A percentile compares a stretch with the other conserved stretches of the same genome.
Evolutionary conservation across 2,797 vertebrate genomes (phyloP).

Genomic region (Streptopelia turtur): DNA sequence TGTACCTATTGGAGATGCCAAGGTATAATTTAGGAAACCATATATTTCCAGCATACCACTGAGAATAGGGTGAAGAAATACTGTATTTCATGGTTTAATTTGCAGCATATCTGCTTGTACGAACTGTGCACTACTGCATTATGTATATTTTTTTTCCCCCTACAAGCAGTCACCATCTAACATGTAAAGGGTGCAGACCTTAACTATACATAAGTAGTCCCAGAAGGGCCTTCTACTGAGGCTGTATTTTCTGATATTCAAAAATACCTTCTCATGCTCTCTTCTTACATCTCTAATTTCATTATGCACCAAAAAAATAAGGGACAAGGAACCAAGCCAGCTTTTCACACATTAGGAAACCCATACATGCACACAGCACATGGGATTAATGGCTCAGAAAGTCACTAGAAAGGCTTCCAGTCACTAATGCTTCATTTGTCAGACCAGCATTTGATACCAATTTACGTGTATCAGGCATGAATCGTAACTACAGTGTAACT

Average conservation of each 20-base stretch:
- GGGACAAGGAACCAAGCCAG: not conserved
- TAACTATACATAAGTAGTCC: not conserved
- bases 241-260: not conserved
- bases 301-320: not conserved
- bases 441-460: not conserved
- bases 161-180: not conserved
- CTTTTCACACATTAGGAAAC: not conserved
- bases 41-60: not conserved
- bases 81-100: not conserved
- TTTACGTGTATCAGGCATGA: not conserved
- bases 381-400: not conserved
- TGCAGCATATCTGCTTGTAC: not conserved
- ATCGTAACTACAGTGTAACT: not conserved
- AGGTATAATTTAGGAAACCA: not conserved
- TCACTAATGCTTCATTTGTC: not conserved
- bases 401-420: not conserved
- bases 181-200: not conserved
- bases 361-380: not conserved
- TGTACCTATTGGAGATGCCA: not conserved
- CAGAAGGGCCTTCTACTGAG: not conserved
- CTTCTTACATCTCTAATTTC: not conserved
- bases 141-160: not conserved
- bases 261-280: not conserved
- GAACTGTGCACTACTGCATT: not conserved
- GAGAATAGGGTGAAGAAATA: not conserved